These are phyloP conservation scores for Chloropsis hardwickii DNA, from an alignment of 2,113 vertebrate species.

Conservation along the genomic window DNA sequence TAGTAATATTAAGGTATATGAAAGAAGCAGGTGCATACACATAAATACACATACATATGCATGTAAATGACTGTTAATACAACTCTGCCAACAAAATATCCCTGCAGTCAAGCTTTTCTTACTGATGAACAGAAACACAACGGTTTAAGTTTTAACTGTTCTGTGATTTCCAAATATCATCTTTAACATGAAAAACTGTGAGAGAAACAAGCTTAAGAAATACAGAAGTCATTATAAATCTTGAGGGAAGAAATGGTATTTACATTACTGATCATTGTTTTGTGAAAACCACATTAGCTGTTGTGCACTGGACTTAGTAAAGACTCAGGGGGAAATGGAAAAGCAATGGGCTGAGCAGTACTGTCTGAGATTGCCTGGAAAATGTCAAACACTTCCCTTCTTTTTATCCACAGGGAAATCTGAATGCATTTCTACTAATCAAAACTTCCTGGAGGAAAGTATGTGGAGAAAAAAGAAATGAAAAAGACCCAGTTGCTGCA, in stretches of 20 bases:
- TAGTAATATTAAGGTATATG: constrained; percentile 32
- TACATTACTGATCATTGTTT: constrained; percentile 52
- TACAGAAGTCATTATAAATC: neutral
- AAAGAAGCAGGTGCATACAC: constrained; percentile 50
- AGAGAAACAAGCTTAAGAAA: constrained; percentile 34
- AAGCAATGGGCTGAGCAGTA: neutral
- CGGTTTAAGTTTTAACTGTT: neutral
- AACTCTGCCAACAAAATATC: constrained; percentile 3
- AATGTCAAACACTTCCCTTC: constrained; percentile 39
- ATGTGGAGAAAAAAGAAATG: neutral
- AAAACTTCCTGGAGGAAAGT: neutral
- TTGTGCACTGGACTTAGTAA: constrained; percentile 34
- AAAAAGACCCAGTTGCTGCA: neutral
- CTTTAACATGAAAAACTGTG: constrained; percentile 35
- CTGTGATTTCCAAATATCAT: constrained; percentile 26
- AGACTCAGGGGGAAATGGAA: constrained; percentile 16
- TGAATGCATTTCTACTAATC: neutral
- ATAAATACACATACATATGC: neutral
- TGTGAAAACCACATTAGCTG: constrained; percentile 43
- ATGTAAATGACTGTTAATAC: constrained; percentile 19
- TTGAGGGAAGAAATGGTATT: constrained; percentile 59
- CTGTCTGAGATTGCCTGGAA: neutral
- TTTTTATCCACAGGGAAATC: neutral
- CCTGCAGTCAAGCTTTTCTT: neutral
- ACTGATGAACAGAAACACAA: constrained; percentile 9